phyloP scores from a whole-genome alignment of 2,113 vertebrate species.

The Cyphomyrus plagiostoma region DNA sequence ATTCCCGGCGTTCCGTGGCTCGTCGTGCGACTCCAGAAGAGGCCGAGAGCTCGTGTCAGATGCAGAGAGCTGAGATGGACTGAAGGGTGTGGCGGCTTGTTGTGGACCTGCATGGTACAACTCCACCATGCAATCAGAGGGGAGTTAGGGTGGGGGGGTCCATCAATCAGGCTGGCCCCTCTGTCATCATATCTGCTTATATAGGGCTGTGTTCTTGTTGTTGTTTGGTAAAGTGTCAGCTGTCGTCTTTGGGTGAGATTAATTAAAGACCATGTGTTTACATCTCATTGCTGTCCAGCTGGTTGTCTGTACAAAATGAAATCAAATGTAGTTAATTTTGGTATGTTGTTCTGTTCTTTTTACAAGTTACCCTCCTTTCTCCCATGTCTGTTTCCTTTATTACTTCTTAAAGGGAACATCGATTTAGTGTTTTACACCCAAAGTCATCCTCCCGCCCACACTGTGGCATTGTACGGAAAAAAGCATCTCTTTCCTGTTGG shows the following conservation, averaged over 20 bases:
- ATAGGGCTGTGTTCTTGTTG: neutral
- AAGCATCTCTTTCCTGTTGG: neutral
- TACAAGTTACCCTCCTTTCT: neutral
- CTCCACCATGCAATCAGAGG: neutral
- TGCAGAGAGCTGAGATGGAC: neutral
- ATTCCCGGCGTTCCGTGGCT: neutral
- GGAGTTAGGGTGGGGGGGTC: neutral
- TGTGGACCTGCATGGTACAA: neutral
- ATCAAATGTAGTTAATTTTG: neutral
- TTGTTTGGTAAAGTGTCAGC: neutral
- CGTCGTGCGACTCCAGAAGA: neutral
- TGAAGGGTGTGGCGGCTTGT: neutral
- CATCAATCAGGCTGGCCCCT: neutral
- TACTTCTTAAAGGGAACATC: neutral
- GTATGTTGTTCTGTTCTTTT: neutral
- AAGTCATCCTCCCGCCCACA: neutral
- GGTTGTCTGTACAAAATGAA: conserved; percentile 1
- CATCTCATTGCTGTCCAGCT: neutral
- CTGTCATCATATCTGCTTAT: neutral
- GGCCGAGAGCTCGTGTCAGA: neutral
- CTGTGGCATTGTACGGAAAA: neutral
- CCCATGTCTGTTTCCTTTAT: neutral
- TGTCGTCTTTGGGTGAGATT: neutral
- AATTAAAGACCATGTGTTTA: neutral
- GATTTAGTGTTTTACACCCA: neutral